phyloP scores from a whole-genome alignment of 2,888 invertebrate genomes.

The Ptychoptera albimana region DNA sequence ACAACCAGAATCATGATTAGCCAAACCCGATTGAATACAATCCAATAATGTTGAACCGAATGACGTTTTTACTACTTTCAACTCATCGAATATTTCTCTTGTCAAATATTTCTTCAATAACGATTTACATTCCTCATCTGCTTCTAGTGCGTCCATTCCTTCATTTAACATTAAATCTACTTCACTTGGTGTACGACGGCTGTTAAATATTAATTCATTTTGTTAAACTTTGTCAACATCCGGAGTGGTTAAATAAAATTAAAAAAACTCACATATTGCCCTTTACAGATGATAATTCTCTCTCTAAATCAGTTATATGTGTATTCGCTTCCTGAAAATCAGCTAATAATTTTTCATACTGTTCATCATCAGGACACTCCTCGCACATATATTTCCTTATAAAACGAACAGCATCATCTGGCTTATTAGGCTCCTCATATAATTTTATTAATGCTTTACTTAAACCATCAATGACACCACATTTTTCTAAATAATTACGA shows the following conservation, averaged over 20 bases:
- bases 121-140: constrained; percentile 36
- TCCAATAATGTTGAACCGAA: constrained; percentile 42
- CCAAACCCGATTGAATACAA: constrained; percentile 45
- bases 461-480: constrained; percentile 7
- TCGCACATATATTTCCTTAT: constrained; percentile 7
- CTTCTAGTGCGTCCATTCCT: constrained; percentile 34
- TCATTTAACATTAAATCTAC: constrained; percentile 32
- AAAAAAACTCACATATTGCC: constrained; percentile 17
- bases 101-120: constrained; percentile 46
- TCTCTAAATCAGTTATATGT: constrained; percentile 21
- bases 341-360: constrained; percentile 8
- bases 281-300: constrained; percentile 21
- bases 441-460: constrained; percentile 8
- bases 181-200: constrained; percentile 26
- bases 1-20: constrained; percentile 42
- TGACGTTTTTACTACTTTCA: constrained; percentile 36
- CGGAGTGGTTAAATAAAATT: background rate
- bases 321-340: constrained; percentile 23
- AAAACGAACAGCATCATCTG: constrained; percentile 7
- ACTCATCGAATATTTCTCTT: constrained; percentile 34
- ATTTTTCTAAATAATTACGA: constrained; percentile 7
- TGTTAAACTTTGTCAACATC: background rate
- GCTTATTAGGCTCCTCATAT: constrained; percentile 8
- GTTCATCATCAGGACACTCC: constrained; percentile 6
- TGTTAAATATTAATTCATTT: constrained; percentile 8